phyloP scores from a whole-genome alignment of 2,113 vertebrate species.

The Passer montanus region DNA sequence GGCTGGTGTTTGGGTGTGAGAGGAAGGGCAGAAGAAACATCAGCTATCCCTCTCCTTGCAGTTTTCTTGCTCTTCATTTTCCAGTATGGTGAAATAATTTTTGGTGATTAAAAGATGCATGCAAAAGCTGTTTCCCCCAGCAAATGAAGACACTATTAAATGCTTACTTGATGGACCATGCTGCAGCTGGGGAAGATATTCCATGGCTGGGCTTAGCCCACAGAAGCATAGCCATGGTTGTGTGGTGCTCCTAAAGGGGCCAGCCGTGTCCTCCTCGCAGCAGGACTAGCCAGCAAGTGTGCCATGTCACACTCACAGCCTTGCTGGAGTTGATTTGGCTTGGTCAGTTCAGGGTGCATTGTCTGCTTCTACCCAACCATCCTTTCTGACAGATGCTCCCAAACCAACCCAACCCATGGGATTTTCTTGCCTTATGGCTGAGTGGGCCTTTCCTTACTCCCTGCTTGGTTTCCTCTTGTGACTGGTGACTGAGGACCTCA shows the following conservation, averaged over 20 bases:
- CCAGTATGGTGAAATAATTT: not conserved
- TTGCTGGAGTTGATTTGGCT: not conserved
- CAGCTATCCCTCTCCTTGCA: not conserved
- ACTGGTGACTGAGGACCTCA: not conserved
- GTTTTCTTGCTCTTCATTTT: not conserved
- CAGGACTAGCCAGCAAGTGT: not conserved
- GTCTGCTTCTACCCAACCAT: not conserved
- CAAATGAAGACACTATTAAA: not conserved
- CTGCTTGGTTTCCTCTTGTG: not conserved
- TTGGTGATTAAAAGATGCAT: not conserved
- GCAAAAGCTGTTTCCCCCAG: not conserved
- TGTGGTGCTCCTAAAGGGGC: not conserved
- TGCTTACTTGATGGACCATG: not conserved
- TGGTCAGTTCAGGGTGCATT: not conserved
- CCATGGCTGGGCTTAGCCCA: not conserved
- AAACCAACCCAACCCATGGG: accelerated
- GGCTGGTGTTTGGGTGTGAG: not conserved
- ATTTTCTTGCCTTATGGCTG: not conserved
- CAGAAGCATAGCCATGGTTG: not conserved
- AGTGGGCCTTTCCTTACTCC: not conserved
- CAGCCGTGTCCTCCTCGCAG: accelerated
- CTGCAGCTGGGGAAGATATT: not conserved
- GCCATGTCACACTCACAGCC: not conserved
- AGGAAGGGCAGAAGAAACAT: not conserved
- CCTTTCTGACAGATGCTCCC: not conserved